A percentile compares a stretch with the other conserved stretches of the same genome.
Conservation (phyloP, 2,888 invertebrate genomes). For the Brachyopa scutellaris region DNA sequence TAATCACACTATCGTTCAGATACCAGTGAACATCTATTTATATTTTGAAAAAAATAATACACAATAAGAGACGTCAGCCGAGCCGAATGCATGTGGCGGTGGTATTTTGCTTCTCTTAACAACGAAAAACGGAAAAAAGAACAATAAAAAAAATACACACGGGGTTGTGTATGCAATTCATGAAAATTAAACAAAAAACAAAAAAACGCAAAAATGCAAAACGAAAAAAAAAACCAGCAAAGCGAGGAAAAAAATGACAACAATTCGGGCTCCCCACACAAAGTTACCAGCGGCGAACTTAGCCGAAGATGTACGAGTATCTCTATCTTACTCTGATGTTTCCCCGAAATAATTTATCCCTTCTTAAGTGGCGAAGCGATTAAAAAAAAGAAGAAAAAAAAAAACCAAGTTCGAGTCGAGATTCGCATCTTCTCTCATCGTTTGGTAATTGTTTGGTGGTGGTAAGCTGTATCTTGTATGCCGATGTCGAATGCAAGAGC, state of each 20-base stretch:
- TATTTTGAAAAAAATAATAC: slow-evolving; percentile 79
- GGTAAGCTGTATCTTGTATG: slow-evolving; percentile 17
- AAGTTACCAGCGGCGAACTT: neutral
- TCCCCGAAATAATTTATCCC: slow-evolving; percentile 54
- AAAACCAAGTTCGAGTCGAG: slow-evolving; percentile 42
- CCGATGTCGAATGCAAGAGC: slow-evolving; percentile 37
- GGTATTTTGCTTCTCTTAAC: slow-evolving; percentile 60
- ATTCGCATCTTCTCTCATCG: slow-evolving; percentile 61
- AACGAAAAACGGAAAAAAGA: slow-evolving; percentile 15
- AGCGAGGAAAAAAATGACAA: slow-evolving; percentile 35
- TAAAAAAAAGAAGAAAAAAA: slow-evolving; percentile 7
- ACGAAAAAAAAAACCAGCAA: slow-evolving; percentile 44
- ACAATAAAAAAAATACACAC: slow-evolving; percentile 40
- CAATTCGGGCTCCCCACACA: slow-evolving; percentile 43
- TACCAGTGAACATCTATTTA: slow-evolving; percentile 81
- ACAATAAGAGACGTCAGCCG: slow-evolving; percentile 36
- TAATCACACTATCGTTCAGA: slow-evolving; percentile 81
- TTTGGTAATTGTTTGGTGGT: slow-evolving; percentile 10
- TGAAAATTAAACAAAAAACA: slow-evolving; percentile 36
- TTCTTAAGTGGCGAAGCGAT: slow-evolving; percentile 34
- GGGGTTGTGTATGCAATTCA: slow-evolving; percentile 65
- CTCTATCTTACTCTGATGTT: slow-evolving; percentile 43
- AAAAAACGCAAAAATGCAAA: slow-evolving; percentile 59
- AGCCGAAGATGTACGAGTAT: slow-evolving; percentile 41
- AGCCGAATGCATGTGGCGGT: slow-evolving; percentile 44